Evolutionary conservation across 2,113 vertebrate species (phyloP), one percentile per base, ranked within the genome.

Genomic region (Cephalopterus ornatus): DNA sequence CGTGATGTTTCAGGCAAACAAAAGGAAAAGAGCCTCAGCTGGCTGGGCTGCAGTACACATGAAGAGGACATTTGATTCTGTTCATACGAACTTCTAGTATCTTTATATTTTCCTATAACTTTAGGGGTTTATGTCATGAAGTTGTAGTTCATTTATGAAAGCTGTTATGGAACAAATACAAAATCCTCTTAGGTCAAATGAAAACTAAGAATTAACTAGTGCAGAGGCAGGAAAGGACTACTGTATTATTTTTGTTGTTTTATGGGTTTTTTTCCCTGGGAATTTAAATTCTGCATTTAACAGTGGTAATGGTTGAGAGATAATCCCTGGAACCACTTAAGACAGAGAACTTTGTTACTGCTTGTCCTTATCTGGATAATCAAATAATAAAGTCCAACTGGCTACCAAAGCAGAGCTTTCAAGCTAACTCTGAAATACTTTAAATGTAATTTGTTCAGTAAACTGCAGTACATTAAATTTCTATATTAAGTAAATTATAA

Each of bases 401-500:
- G 96, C 96, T 97, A 98, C 92, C 93, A 97, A 95, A 97, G 96
- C 93, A 87, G 30, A 97, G 96, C 93, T 98, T 97, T 96, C 96
- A 97, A 97, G 96, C 90, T 97, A 96, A 97, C 92, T 98, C 92
- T 98, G 97, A 98, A 97, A 98, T 98, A 98, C 81, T 97, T 98
- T 96, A 97, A 98, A 98, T 97, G 97, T 96, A 97, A 98, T 98
- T 98, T 98, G 97, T 97, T 98, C 97, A 97, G 97, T 97, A 98
- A 98, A 98, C 97, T 97, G 96, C 95, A 97, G 95, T 98, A 97
- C 97, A 98, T 98, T 98, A 98, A 97, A 98, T 97, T 98, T 98
- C 97, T 98, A 96, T 98, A 98, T 98, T 98, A 98, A 98, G 97
- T 97, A 98, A 98, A 98, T 98, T 98, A 98, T 97, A 98, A 98